Evolutionary conservation across 2,888 invertebrate species (phyloP), one percentile per base, ranked within the genome.

Genomic region (Xylota segnis): DNA sequence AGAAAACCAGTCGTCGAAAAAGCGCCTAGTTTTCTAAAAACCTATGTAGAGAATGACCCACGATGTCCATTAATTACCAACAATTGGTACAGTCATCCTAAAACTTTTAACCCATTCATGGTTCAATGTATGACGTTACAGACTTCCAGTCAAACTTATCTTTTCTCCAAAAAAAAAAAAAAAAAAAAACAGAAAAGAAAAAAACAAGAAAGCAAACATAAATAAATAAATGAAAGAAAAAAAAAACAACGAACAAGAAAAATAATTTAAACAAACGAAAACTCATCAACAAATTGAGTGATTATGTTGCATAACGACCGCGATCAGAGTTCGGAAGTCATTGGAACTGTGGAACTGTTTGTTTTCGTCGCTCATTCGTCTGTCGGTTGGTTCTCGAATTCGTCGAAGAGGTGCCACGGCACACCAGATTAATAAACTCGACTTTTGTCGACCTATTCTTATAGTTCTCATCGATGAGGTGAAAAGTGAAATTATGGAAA

Each of bases 221-320:
- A 61, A 61, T 61, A 63, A 63, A 63, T 45, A 45, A 61, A 43
- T 29, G 29, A 61, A n/a, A 18, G 27, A 4, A 61, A 43, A 45
- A 43, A 61, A n/a, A 18, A 43, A 4, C 9, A 61, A 45, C 12
- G 43, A 43, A 14, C 43, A 16, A 5, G 12, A 14, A 43, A 43
- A 43, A 14, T 18, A 18, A 47, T 14, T 32, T 29, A 45, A 2
- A 32, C 16, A 54, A 58, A 34, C 45, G 34, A 71, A 71, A n/a
- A 45, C 12, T 43, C 68, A 70, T 71, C 45, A 47, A 71, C 58
- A 71, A 58, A 71, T 45, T 58, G 47, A 71, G 71, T 71, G 71
- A 47, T 71, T 45, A 70, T 56, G 70, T 70, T 70, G 70, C 70
- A 56, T 70, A 66, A 66, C 66, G 66, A 54, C 23, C 66, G n/a